Conservation (phyloP, 2,113 vertebrate species). For the Epinephelus moara region DNA sequence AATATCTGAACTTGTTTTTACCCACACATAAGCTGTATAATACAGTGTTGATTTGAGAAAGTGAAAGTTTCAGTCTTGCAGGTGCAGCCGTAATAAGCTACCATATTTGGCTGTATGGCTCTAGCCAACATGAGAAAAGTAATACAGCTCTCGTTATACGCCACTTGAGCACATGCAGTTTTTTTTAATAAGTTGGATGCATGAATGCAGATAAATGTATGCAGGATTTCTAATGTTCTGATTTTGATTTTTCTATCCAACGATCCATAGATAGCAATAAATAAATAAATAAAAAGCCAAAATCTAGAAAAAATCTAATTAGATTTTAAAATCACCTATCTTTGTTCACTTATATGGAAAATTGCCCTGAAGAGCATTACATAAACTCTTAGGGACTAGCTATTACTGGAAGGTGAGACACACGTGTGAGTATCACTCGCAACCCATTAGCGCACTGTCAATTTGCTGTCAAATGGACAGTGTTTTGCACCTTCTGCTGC, state of each 20-base stretch:
- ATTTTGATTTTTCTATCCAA: background rate
- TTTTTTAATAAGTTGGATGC: background rate
- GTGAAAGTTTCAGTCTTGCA: background rate
- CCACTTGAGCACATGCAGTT: background rate
- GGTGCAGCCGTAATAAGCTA: background rate
- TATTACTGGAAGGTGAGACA: background rate
- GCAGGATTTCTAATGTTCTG: background rate
- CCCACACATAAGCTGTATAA: background rate
- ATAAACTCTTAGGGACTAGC: background rate
- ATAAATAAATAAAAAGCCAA: background rate
- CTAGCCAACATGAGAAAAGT: background rate
- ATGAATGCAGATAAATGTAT: background rate
- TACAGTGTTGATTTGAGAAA: background rate
- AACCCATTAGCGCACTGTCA: background rate
- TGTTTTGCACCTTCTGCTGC: constrained; percentile 9
- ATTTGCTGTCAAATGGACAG: constrained; percentile 3
- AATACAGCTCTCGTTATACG: no score
- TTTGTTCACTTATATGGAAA: background rate
- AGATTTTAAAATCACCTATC: background rate
- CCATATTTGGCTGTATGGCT: background rate
- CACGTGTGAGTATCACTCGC: background rate
- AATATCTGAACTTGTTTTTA: background rate
- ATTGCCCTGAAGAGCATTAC: background rate
- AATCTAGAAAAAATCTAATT: background rate
- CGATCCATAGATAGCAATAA: background rate